Evolutionary conservation across 2,888 invertebrate genomes (phyloP).

Genomic region (Dexiosoma caninum): DNA sequence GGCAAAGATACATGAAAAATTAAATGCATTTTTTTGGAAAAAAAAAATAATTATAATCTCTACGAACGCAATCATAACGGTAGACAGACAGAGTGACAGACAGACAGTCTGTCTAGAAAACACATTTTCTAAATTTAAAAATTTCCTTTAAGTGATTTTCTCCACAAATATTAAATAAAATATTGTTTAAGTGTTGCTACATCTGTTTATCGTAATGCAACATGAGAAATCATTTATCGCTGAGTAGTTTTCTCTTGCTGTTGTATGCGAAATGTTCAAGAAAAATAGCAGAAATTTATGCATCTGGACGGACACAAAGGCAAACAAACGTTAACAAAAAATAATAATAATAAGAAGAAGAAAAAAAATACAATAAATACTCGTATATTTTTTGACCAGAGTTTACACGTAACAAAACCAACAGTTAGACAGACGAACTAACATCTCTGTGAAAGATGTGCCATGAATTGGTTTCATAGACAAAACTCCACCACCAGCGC

Average conservation of each 20-base stretch:
- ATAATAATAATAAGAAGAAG: too few relatives aligned
- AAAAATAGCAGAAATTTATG: background rate
- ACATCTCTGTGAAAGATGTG: conserved; percentile 38
- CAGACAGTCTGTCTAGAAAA: background rate
- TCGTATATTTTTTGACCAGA: background rate
- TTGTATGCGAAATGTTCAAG: conserved; percentile 16
- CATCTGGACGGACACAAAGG: background rate
- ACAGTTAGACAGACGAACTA: background rate
- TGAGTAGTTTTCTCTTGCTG: background rate
- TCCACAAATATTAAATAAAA: conserved; percentile 18
- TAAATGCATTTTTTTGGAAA: background rate
- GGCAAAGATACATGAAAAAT: background rate
- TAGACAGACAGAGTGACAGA: background rate
- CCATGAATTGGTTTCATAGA: conserved; percentile 45
- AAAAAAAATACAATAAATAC: background rate
- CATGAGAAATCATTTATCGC: conserved; percentile 55
- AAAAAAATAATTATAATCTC: background rate
- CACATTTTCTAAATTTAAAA: conserved; percentile 7
- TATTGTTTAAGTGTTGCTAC: conserved; percentile 9
- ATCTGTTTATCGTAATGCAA: conserved; percentile 53
- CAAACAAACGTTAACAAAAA: background rate
- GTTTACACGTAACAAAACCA: background rate
- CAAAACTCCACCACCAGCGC: background rate
- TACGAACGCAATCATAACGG: background rate
- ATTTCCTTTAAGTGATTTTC: conserved; percentile 18